A percentile compares a stretch with the other conserved stretches of the same genome.
Conservation (phyloP, 2,888 invertebrate genomes). For the Drosophila prostipennis region DNA sequence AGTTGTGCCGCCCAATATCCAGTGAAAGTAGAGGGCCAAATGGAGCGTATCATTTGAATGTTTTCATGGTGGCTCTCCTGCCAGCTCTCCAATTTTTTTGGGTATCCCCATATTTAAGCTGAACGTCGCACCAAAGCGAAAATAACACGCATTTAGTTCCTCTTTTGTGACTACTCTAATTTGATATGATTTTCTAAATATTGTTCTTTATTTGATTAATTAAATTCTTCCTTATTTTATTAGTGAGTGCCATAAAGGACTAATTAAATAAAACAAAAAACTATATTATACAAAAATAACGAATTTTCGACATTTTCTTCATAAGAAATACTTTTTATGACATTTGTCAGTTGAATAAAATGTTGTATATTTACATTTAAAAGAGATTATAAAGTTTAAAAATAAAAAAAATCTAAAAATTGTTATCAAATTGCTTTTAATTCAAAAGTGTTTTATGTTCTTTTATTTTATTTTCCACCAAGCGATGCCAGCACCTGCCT, state of each 20-base stretch:
- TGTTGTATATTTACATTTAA: too few relatives aligned
- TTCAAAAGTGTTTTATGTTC: not conserved
- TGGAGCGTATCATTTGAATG: constrained; percentile 39
- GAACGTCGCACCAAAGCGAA: not conserved
- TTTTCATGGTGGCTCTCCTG: constrained; percentile 9
- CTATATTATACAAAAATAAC: too few relatives aligned
- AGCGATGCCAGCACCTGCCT: not conserved
- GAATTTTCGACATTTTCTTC: too few relatives aligned
- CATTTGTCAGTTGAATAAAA: too few relatives aligned
- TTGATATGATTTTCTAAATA: not conserved
- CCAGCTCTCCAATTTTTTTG: not conserved
- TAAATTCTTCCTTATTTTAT: too few relatives aligned
- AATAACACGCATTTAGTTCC: constrained; percentile 9
- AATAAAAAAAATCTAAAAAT: too few relatives aligned
- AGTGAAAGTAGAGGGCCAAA: constrained; percentile 17
- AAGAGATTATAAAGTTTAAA: too few relatives aligned
- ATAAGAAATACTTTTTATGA: too few relatives aligned
- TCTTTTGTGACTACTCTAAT: not conserved
- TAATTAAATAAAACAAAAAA: too few relatives aligned
- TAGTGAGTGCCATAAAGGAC: too few relatives aligned
- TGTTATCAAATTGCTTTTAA: too few relatives aligned
- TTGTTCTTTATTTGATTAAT: too few relatives aligned
- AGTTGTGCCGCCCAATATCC: constrained; percentile 32
- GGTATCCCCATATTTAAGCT: not conserved
- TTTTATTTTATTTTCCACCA: not conserved